These are phyloP conservation scores for Trididemnum nubilum DNA, from an alignment of 23 tunicate genomes.

Conservation along the genomic window DNA sequence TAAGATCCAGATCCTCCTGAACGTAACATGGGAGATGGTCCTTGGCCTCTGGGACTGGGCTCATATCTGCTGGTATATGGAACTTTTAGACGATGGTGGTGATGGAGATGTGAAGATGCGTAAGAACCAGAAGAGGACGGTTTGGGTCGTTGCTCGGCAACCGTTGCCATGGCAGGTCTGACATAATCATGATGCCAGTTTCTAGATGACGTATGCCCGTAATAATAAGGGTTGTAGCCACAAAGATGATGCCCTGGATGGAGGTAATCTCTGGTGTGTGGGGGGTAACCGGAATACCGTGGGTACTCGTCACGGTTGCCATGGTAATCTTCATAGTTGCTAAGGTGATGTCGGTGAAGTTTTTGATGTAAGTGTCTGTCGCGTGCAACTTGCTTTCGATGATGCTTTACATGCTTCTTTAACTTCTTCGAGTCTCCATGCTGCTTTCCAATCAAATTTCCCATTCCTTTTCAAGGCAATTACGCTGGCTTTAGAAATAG, in stretches of 20 bases:
- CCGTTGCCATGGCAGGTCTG: neutral
- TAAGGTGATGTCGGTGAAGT: neutral
- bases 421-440: neutral
- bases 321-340: neutral
- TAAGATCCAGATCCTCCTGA: too few species aligned
- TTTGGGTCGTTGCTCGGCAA: neutral
- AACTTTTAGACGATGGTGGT: neutral
- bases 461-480: too few species aligned
- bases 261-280: neutral
- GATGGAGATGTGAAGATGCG: neutral
- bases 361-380: neutral
- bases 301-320: conserved; percentile 4
- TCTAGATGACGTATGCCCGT: neutral
- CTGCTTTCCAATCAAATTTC: neutral
- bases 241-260: neutral
- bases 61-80: neutral
- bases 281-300: neutral
- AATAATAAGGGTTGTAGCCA: neutral
- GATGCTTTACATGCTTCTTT: neutral
- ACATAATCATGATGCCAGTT: neutral
- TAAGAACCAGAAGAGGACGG: neutral
- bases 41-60: too few species aligned
- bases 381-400: neutral
- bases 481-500: too few species aligned
- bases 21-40: too few species aligned